phyloP scores from a whole-genome alignment of 2,888 invertebrate genomes.

The Noctuana brunneofusca region DNA sequence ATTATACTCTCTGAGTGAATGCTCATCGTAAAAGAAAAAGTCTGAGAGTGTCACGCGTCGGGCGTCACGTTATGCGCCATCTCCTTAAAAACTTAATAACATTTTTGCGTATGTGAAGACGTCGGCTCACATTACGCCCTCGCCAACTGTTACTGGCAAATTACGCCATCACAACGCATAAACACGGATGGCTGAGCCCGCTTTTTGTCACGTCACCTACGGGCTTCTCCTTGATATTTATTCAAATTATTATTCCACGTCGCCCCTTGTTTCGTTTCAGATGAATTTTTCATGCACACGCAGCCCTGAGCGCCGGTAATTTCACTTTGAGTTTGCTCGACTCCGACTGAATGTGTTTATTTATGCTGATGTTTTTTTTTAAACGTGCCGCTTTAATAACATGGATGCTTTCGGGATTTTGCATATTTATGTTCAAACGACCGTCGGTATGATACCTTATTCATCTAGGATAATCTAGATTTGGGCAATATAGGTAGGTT shows the following conservation, averaged over 20 bases:
- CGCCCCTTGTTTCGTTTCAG: slow-evolving; percentile 75
- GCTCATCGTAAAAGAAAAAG: slow-evolving; percentile 4
- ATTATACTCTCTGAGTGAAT: neutral
- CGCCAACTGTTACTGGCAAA: slow-evolving; percentile 65
- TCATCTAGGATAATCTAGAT: no score
- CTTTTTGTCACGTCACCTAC: slow-evolving; percentile 74
- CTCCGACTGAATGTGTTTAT: slow-evolving; percentile 71
- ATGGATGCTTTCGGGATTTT: slow-evolving; percentile 39
- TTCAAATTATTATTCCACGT: slow-evolving; percentile 79
- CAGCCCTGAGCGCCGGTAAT: slow-evolving; percentile 71
- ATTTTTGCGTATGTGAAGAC: slow-evolving; percentile 65
- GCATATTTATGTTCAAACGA: neutral
- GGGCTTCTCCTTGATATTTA: slow-evolving; percentile 70
- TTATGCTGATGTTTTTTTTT: slow-evolving; percentile 65
- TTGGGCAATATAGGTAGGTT: neutral
- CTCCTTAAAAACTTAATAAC: slow-evolving; percentile 72
- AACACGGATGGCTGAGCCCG: slow-evolving; percentile 70
- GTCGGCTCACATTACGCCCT: slow-evolving; percentile 64
- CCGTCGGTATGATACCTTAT: neutral
- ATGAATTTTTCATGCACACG: slow-evolving; percentile 82
- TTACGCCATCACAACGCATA: slow-evolving; percentile 75
- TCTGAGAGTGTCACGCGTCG: slow-evolving; percentile 45
- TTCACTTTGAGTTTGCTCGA: slow-evolving; percentile 77
- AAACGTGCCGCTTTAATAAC: slow-evolving; percentile 56
- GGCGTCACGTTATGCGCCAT: slow-evolving; percentile 44